phyloP scores from a whole-genome alignment of 2,888 invertebrate genomes.

The Sinohyriopsis cumingii region DNA sequence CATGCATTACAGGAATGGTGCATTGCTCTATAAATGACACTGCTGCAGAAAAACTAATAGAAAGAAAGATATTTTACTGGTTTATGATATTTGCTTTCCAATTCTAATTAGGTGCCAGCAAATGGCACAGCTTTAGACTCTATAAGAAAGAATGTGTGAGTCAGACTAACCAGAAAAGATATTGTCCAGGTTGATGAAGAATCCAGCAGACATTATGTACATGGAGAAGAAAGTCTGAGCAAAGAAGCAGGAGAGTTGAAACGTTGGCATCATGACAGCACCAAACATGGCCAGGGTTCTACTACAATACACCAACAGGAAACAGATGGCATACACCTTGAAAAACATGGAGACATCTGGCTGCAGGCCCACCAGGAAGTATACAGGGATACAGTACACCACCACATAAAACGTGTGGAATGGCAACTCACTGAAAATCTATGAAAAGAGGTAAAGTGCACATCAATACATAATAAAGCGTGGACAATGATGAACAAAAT shows the following conservation, averaged over 20 bases:
- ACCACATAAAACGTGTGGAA: constrained; percentile 58
- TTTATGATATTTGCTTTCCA: too few relatives aligned
- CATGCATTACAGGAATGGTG: too few relatives aligned
- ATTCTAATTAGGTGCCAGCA: too few relatives aligned
- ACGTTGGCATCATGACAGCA: constrained; percentile 57
- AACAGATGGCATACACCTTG: constrained; percentile 53
- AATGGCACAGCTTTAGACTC: too few relatives aligned
- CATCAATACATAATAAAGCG: not conserved
- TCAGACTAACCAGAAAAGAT: constrained; percentile 54
- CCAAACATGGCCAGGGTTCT: constrained; percentile 57
- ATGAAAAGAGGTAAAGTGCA: constrained; percentile 14
- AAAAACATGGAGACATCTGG: constrained; percentile 49
- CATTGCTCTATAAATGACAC: too few relatives aligned
- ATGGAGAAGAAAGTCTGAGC: constrained; percentile 60
- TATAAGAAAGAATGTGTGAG: not conserved
- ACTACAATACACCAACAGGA: constrained; percentile 54
- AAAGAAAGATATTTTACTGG: too few relatives aligned
- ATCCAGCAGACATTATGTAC: constrained; percentile 61
- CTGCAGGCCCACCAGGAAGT: constrained; percentile 58
- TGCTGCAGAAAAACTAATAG: too few relatives aligned
- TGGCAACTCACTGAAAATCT: constrained; percentile 62
- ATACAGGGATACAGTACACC: constrained; percentile 58
- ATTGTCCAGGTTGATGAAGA: constrained; percentile 63
- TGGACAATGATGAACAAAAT: not conserved
- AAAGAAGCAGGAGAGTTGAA: constrained; percentile 54